Conservation (phyloP, 2,888 invertebrate species). For the Margaritifera margaritifera region DNA sequence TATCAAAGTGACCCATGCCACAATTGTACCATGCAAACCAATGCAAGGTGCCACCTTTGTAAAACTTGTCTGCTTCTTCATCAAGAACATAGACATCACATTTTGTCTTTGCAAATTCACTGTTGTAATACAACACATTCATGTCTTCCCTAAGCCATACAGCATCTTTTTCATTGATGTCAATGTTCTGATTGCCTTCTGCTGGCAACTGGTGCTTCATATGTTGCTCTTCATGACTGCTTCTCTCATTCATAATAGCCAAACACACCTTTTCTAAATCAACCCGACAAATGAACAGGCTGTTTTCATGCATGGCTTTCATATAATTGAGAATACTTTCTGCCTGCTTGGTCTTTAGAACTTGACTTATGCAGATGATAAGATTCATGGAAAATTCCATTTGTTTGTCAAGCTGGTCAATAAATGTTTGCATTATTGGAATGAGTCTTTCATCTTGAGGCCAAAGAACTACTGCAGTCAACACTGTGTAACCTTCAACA, state of each 20-base stretch:
- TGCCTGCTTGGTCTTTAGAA: no score
- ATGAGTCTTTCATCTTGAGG: conserved; percentile 7
- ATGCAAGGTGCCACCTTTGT: conserved; percentile 38
- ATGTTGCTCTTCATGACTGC: not conserved
- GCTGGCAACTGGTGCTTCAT: no score
- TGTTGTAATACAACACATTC: conserved; percentile 34
- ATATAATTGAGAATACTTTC: no score
- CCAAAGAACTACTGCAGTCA: conserved; percentile 31
- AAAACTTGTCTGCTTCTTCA: conserved; percentile 35
- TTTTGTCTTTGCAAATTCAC: conserved; percentile 15
- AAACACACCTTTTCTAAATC: no score
- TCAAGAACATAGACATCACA: conserved; percentile 19
- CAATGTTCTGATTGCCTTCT: no score
- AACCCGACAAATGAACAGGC: no score
- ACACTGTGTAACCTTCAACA: conserved; percentile 7
- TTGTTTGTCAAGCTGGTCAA: conserved; percentile 1
- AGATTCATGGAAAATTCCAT: no score
- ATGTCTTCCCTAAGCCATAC: conserved; percentile 37
- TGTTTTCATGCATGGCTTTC: no score
- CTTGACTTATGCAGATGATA: no score
- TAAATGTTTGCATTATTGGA: conserved; percentile 7
- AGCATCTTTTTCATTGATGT: conserved; percentile 22
- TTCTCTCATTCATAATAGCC: no score
- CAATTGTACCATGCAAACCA: conserved; percentile 36
- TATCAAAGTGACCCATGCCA: conserved; percentile 24